Conservation (phyloP, 1,140 invertebrate species). For the Aphelenchoides avenae region DNA sequence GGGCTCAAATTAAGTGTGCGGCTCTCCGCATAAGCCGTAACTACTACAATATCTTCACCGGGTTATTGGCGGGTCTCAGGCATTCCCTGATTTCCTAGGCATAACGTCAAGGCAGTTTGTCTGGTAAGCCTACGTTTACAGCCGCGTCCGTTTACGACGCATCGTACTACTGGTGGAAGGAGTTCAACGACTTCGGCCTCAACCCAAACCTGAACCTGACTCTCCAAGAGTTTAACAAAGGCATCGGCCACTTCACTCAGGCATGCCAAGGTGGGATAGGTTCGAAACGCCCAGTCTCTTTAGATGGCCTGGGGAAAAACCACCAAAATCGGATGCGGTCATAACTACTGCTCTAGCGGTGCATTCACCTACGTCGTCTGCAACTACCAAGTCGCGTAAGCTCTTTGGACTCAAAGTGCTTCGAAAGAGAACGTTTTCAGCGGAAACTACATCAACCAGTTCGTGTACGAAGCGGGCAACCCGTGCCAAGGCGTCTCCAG, state of each 20-base stretch:
- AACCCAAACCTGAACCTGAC: background rate
- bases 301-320: slow-evolving; percentile 12
- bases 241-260: slow-evolving; percentile 5
- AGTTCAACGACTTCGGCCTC: background rate
- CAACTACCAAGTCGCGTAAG: background rate
- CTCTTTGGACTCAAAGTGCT: background rate
- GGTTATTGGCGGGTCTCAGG: too few species aligned
- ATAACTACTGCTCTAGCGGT: background rate
- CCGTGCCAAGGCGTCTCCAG: too few species aligned
- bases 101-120: too few species aligned
- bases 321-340: background rate
- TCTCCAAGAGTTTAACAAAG: slow-evolving; percentile 5
- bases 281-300: background rate
- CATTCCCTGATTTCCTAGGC: too few species aligned
- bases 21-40: too few species aligned
- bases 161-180: too few species aligned
- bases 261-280: too few species aligned
- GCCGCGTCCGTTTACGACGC: too few species aligned
- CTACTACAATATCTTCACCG: too few species aligned
- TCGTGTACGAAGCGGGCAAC: slow-evolving; percentile 10
- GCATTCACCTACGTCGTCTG: too few species aligned
- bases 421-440: background rate
- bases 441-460: background rate
- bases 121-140: too few species aligned
- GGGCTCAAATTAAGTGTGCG: too few species aligned